Evolutionary conservation across 1,140 invertebrate species (phyloP), one percentile per base, ranked within the genome.

Genomic region (Sinella curviseta): DNA sequence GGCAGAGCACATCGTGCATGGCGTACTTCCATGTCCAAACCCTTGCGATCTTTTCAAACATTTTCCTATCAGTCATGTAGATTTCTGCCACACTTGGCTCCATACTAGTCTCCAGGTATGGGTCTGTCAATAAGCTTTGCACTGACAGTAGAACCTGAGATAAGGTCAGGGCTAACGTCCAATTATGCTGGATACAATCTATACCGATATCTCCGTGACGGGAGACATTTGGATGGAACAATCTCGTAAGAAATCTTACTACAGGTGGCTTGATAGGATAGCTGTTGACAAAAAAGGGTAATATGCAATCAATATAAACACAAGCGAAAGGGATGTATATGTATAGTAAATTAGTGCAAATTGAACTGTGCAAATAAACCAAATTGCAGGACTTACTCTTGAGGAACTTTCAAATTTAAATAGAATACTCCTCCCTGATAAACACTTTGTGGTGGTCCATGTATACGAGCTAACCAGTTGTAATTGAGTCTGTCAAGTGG

Each of bases 391-490:
- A 78, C 75, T 83, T 86, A 92, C 91, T 91, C 91, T 81, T 91
- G 90, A 24, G 93, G 92, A 81, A 97, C 93, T 88, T 95, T 94
- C 36, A 98, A 90, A 85, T 96, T 96, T 33, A 99, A 88, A 87
- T 95, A 98, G 88, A 99, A 99, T 39, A 96, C 89, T 28, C 97
- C 97, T 26, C 96, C 96, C 87, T 97, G 94, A 85, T 97, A 98
- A 0, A 95, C 95, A 87, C 94, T 96, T 24, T 94, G 94, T 24
- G 91, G 91, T 16, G 96, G 95, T 16, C 96, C 96, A 74, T 93
- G 91, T 81, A 97, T 94, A 24, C 93, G 93, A 3, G 96, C 96
- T 87, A 96, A 94, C 96, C 95, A 97, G 87, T 97, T 94, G 86
- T 92, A 92, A 86, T 92, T 92, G 86, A 91, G 88, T 79, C 89